phyloP scores from a whole-genome alignment of 2,797 vertebrate genomes.

The Babyrousa celebensis region DNA sequence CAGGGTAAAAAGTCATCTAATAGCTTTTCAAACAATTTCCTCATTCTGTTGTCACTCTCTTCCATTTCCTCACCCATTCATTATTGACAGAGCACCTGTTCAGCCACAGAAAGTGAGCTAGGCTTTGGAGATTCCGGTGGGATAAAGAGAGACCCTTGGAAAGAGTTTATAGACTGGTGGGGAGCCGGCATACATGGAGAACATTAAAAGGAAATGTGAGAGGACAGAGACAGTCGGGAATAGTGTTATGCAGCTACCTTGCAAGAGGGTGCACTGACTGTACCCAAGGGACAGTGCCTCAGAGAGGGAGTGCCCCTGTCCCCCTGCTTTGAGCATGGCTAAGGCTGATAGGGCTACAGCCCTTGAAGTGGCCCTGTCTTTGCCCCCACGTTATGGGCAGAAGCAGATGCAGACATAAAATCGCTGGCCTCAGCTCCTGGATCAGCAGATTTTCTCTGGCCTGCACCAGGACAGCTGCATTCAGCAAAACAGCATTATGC shows the following conservation, averaged over 20 bases:
- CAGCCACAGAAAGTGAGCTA: not conserved
- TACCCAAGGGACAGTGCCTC: rapidly evolving
- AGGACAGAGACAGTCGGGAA: not conserved
- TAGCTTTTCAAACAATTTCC: not conserved
- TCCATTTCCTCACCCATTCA: not conserved
- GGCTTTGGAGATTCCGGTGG: not conserved
- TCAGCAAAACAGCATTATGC: slow-evolving; percentile 92
- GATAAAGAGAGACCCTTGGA: not conserved
- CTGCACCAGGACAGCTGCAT: slow-evolving; percentile 90
- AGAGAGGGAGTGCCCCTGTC: not conserved
- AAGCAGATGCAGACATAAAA: slow-evolving; percentile 92
- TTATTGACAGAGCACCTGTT: not conserved
- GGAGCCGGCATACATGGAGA: rapidly evolving
- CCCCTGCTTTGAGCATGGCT: not conserved
- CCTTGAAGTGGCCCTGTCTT: slow-evolving; percentile 77
- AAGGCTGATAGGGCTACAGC: not conserved
- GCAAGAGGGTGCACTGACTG: not conserved
- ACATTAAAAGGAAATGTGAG: not conserved
- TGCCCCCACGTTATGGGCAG: slow-evolving; percentile 90
- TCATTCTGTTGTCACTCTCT: not conserved
- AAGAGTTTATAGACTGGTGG: not conserved
- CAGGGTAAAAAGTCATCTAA: not conserved
- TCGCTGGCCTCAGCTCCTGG: slow-evolving; percentile 91
- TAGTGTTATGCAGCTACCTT: rapidly evolving
- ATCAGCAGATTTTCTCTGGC: slow-evolving; percentile 90